Base-by-base conservation (phyloP, 1,140 invertebrate genomes). In the Chelonus insularis region DNA sequence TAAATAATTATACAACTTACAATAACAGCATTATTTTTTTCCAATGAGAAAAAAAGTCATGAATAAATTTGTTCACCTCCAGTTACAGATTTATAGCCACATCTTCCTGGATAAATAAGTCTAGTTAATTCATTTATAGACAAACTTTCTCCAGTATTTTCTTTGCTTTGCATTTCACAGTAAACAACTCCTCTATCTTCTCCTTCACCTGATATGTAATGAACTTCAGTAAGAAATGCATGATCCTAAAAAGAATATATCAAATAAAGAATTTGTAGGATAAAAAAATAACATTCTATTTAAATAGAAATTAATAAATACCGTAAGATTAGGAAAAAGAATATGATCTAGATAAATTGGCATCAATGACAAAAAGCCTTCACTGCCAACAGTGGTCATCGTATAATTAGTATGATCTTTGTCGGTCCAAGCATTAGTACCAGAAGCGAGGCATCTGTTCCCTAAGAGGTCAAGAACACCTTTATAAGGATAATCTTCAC, bases 321-420 rank as follows among this genome's bases (percentile, higher is more conserved):
- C 90, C 36, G 87, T 91, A 14, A 97, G 83, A 12, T 88, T 89
- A 1, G 95, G 94, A 75, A 89, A 89, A 4, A 97, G 82, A 68
- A 97, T 88, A 74, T 97, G 94, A 75, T 97, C 94, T 23, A 96
- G 72, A 74, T 95, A 97, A 65, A 97, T 90, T 0, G 93, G 94
- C 72, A 97, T 80, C 4, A 96, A 77, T n/a, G 89, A 89, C 6
- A 95, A 78, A 81, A 96, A 95, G 9, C 94, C 94, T 73, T 91
- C 89, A 72, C 86, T 88, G 3, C 94, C 94, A 54, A 92, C 93
- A 34, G 93, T 96, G 45, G 87, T 87, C 75, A 96, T 87, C 0
- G 93, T 95, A 71, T 96, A 97, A 68, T 87, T 90, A 6, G 95
- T 97, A 71, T 95, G 91, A 75, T 97, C 94, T 9, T 86, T 87